A percentile compares a stretch with the other conserved stretches of the same genome.
Conservation (phyloP, 2,888 invertebrate species). For the Nysson spinosus region DNA sequence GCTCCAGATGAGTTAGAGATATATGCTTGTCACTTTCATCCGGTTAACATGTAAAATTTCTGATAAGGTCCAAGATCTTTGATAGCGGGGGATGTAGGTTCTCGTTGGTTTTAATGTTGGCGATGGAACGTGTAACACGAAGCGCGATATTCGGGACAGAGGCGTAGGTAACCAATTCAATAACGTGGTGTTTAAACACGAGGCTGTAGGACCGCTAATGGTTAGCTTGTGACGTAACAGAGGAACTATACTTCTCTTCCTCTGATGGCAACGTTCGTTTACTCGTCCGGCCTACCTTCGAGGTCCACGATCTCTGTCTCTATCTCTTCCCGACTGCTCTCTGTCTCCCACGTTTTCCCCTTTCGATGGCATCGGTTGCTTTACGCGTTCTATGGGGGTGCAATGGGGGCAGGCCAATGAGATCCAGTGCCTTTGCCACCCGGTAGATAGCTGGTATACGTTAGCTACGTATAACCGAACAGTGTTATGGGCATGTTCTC, state of each 20-base stretch:
- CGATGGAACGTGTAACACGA: slow-evolving; percentile 53
- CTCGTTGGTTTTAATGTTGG: slow-evolving; percentile 47
- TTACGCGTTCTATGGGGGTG: slow-evolving; percentile 26
- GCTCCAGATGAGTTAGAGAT: too few relatives aligned
- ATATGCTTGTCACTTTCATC: too few relatives aligned
- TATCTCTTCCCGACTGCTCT: neutral
- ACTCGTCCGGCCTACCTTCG: slow-evolving; percentile 33
- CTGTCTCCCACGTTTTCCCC: slow-evolving; percentile 1
- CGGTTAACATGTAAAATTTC: neutral
- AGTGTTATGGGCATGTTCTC: slow-evolving; percentile 73
- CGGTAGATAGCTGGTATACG: slow-evolving; percentile 56
- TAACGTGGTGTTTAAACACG: slow-evolving; percentile 66
- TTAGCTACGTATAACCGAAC: slow-evolving; percentile 67
- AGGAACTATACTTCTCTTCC: slow-evolving; percentile 20
- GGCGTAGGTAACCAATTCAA: slow-evolving; percentile 64
- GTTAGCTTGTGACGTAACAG: slow-evolving; percentile 59
- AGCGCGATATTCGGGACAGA: slow-evolving; percentile 55
- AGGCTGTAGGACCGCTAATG: slow-evolving; percentile 63
- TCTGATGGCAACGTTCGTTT: slow-evolving; percentile 42
- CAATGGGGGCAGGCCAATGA: slow-evolving; percentile 38
- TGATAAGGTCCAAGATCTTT: slow-evolving; percentile 30
- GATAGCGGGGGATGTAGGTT: slow-evolving; percentile 26
- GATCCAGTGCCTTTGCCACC: slow-evolving; percentile 54
- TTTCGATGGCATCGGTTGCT: slow-evolving; percentile 6
- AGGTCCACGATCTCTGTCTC: slow-evolving; percentile 29